Percentiles rank a stretch among this genome's conserved stretches.
Conservation (phyloP, 1,140 invertebrate species). For the Papilio glaucus region DNA sequence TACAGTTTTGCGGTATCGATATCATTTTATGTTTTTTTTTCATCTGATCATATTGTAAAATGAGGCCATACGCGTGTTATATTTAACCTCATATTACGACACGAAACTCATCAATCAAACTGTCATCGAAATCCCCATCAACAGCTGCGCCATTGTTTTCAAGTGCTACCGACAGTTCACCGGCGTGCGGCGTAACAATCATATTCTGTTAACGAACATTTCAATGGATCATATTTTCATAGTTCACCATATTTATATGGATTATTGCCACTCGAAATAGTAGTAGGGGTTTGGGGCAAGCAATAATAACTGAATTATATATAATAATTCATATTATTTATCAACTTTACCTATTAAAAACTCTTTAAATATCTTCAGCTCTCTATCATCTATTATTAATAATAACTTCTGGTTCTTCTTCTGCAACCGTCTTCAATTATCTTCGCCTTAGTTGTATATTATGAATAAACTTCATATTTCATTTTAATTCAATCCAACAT, state of each 20-base stretch:
- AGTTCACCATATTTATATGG: constrained; percentile 15
- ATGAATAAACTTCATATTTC: too few species aligned
- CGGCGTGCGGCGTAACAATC: constrained; percentile 13
- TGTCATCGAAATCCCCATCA: constrained; percentile 24
- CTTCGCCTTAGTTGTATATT: too few species aligned
- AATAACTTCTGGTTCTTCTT: too few species aligned
- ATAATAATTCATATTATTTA: too few species aligned
- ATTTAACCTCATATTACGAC: constrained; percentile 27
- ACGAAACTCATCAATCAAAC: constrained; percentile 31
- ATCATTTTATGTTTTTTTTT: too few species aligned
- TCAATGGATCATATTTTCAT: neutral
- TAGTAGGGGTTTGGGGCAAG: neutral
- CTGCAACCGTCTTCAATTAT: too few species aligned
- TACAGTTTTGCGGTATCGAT: too few species aligned
- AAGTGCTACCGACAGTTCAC: constrained; percentile 31
- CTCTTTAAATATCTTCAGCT: too few species aligned
- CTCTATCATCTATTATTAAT: too few species aligned
- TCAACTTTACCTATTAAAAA: too few species aligned
- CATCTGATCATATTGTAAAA: neutral
- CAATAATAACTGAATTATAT: too few species aligned
- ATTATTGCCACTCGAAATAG: neutral
- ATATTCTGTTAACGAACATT: neutral
- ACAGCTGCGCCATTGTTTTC: constrained; percentile 38
- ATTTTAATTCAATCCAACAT: too few species aligned
- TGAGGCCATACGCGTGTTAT: constrained; percentile 12